A percentile compares a stretch with the other conserved stretches of the same genome.
Evolutionary conservation across 2,113 vertebrate species (phyloP).

Genomic region (Tringa solitaria): DNA sequence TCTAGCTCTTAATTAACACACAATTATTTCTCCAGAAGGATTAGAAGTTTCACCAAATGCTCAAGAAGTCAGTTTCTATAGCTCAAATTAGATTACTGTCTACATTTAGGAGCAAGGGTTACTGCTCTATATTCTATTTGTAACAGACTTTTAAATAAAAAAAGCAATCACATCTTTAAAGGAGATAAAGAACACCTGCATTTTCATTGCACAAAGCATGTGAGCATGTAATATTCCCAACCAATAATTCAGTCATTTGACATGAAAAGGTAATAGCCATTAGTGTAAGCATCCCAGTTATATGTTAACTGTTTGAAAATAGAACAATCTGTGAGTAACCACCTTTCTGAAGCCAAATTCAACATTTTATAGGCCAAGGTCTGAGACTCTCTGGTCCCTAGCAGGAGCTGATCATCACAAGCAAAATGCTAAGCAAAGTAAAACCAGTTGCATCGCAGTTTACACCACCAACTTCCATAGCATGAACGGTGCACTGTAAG

Average conservation of each 20-base stretch:
- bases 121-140: neutral
- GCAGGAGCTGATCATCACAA: neutral
- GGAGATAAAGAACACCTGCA: neutral
- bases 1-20: conserved; percentile 45
- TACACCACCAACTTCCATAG: neutral
- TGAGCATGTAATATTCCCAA: accelerated
- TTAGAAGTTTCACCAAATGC: conserved; percentile 42
- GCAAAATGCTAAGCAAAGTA: neutral
- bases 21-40: conserved; percentile 46
- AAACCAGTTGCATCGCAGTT: neutral
- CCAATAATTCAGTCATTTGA: neutral
- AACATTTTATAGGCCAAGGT: neutral
- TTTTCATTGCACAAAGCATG: neutral
- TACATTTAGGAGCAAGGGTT: conserved; percentile 18
- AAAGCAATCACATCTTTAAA: neutral
- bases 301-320: neutral
- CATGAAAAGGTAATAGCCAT: neutral
- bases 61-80: conserved; percentile 46
- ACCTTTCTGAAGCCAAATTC: neutral
- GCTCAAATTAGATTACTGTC: conserved; percentile 26
- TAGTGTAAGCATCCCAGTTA: neutral
- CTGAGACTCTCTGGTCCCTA: neutral
- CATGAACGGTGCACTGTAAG: accelerated
- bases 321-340: neutral
- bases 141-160: neutral